These are phyloP conservation scores for Malachius bipustulatus DNA, from an alignment of 2,888 invertebrate species.

Conservation along the genomic window DNA sequence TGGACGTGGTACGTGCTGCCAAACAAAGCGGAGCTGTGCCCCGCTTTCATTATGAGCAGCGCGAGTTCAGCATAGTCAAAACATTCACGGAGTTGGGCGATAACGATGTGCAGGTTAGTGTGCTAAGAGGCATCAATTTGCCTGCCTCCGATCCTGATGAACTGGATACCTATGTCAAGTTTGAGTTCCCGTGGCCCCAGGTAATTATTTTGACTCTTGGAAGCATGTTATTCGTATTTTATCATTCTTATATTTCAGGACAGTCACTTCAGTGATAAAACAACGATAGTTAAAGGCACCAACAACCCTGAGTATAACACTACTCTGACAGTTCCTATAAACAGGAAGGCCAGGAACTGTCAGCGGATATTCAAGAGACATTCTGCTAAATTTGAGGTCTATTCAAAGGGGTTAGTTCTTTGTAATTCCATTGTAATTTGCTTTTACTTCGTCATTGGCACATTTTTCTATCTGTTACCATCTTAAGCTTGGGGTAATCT, in stretches of 20 bases:
- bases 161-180: slow-evolving; percentile 84
- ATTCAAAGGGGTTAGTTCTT: slow-evolving; percentile 88
- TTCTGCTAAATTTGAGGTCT: slow-evolving; percentile 81
- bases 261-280: slow-evolving; percentile 60
- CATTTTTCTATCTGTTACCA: no score
- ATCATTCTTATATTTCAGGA: slow-evolving; percentile 42
- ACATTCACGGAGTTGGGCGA: slow-evolving; percentile 90
- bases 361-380: slow-evolving; percentile 81
- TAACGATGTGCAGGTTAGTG: slow-evolving; percentile 75
- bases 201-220: no score
- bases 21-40: slow-evolving; percentile 55
- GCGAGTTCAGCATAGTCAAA: slow-evolving; percentile 81
- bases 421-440: no score
- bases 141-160: slow-evolving; percentile 74
- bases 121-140: slow-evolving; percentile 80
- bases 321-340: slow-evolving; percentile 66
- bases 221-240: neutral
- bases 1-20: slow-evolving; percentile 70
- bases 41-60: slow-evolving; percentile 86
- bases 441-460: no score
- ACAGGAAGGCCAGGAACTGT: slow-evolving; percentile 67
- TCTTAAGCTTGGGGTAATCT: no score
- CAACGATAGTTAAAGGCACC: slow-evolving; percentile 67
- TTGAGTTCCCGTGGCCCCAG: slow-evolving; percentile 83
- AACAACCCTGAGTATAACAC: slow-evolving; percentile 84